Evolutionary conservation across 2,113 vertebrate species (phyloP).

Genomic region (Bothrops jararaca): DNA sequence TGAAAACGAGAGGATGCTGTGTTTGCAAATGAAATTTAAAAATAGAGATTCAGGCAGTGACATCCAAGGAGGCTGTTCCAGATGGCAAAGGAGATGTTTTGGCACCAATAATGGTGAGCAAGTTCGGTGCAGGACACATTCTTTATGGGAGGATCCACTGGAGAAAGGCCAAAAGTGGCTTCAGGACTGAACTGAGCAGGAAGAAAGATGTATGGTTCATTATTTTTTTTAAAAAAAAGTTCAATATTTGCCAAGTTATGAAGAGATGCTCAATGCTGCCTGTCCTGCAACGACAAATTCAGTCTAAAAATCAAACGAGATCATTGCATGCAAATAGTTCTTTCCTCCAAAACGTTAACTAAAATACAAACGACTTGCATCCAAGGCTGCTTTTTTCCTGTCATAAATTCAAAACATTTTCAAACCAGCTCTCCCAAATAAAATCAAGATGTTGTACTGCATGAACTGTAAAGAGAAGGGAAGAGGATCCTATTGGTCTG

Average conservation of each 20-base stretch:
- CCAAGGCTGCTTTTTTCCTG: background rate
- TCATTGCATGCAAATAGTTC: background rate
- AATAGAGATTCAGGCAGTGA: conserved; percentile 10
- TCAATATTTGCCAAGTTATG: background rate
- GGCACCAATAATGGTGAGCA: background rate
- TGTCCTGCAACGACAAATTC: background rate
- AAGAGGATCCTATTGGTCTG: background rate
- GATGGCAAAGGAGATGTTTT: conserved; percentile 4
- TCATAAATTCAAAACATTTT: background rate
- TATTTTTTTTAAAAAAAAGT: background rate
- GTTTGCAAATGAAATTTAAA: conserved; percentile 12
- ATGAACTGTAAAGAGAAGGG: background rate
- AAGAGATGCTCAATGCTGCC: background rate
- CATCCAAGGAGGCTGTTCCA: background rate
- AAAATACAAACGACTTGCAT: background rate
- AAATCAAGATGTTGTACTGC: background rate
- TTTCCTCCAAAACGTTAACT: background rate
- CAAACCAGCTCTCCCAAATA: background rate
- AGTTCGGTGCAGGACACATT: background rate
- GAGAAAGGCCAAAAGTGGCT: conserved; percentile 27
- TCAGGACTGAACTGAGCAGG: conserved; percentile 4
- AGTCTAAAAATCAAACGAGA: background rate
- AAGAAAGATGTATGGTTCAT: background rate
- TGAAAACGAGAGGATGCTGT: background rate
- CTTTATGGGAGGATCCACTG: conserved; percentile 31